Conservation (phyloP, 2,888 invertebrate species). For the Baronia brevicornis region DNA sequence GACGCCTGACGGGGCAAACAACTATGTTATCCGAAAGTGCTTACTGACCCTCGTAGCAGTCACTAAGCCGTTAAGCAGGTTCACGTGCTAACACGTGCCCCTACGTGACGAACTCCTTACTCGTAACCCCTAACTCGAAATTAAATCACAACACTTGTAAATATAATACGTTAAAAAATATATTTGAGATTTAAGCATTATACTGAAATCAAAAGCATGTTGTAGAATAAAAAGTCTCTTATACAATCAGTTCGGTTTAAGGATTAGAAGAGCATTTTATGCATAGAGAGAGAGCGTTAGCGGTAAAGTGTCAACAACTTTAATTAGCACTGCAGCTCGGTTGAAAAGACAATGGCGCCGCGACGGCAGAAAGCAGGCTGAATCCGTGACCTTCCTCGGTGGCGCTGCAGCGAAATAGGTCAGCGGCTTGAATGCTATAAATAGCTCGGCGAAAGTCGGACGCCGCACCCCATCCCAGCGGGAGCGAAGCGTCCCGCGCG, state of each 20-base stretch:
- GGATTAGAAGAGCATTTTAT: slow-evolving; percentile 35
- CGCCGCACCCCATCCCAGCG: slow-evolving; percentile 61
- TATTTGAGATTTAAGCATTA: no score
- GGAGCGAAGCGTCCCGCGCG: slow-evolving; percentile 35
- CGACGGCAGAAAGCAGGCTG: slow-evolving; percentile 62
- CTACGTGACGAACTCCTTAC: slow-evolving; percentile 10
- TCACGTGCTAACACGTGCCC: slow-evolving; percentile 44
- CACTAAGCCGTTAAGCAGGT: slow-evolving; percentile 50
- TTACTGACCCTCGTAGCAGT: slow-evolving; percentile 24
- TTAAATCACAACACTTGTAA: slow-evolving; percentile 9
- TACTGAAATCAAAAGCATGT: neutral
- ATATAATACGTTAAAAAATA: neutral
- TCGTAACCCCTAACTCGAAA: slow-evolving; percentile 12
- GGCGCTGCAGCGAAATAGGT: slow-evolving; percentile 73
- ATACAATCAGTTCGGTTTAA: slow-evolving; percentile 29
- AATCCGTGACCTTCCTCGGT: slow-evolving; percentile 72
- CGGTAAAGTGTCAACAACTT: slow-evolving; percentile 66
- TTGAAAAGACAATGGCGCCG: slow-evolving; percentile 69
- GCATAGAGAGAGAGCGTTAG: slow-evolving; percentile 35
- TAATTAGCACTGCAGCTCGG: slow-evolving; percentile 71
- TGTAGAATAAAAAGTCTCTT: slow-evolving; percentile 10
- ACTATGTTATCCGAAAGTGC: slow-evolving; percentile 5
- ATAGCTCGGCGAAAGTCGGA: slow-evolving; percentile 74
- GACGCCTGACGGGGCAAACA: neutral
- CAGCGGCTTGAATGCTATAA: slow-evolving; percentile 75